Evolutionary conservation across 2,113 vertebrate species (phyloP).

Genomic region (Macquaria ambigua): DNA sequence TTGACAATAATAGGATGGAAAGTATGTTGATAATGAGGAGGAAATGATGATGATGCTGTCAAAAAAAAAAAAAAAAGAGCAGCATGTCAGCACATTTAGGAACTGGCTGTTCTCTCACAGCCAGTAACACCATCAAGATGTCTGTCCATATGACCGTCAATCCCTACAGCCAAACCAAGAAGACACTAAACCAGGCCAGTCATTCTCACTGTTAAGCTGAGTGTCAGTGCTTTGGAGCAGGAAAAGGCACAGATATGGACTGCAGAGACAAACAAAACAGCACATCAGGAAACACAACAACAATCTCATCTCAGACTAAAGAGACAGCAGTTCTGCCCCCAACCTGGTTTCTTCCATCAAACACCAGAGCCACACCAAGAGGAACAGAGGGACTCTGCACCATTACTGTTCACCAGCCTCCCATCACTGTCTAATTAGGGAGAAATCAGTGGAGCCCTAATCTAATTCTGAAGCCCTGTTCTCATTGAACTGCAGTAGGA

Average conservation of each 20-base stretch:
- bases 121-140: not conserved
- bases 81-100: not conserved
- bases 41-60: not conserved
- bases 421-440: slow-evolving; percentile 24
- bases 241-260: not conserved
- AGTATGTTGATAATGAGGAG: too few relatives aligned
- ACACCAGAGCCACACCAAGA: slow-evolving; percentile 1
- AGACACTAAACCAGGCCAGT: not conserved
- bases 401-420: slow-evolving; percentile 19
- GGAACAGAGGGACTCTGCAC: not conserved
- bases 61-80: not conserved
- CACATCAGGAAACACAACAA: not conserved
- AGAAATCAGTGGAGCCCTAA: slow-evolving; percentile 7
- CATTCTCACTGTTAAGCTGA: not conserved
- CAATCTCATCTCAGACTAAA: not conserved
- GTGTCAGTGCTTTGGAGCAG: not conserved
- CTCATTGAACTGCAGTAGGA: slow-evolving; percentile 8
- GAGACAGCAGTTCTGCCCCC: not conserved
- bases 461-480: not conserved
- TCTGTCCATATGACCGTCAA: not conserved
- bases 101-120: not conserved
- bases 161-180: not conserved
- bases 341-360: not conserved
- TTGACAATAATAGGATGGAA: too few relatives aligned
- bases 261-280: not conserved